These are phyloP conservation scores for Imbricaverruca yamaguchii DNA, from an alignment of 2,888 invertebrate genomes.

Conservation along the genomic window DNA sequence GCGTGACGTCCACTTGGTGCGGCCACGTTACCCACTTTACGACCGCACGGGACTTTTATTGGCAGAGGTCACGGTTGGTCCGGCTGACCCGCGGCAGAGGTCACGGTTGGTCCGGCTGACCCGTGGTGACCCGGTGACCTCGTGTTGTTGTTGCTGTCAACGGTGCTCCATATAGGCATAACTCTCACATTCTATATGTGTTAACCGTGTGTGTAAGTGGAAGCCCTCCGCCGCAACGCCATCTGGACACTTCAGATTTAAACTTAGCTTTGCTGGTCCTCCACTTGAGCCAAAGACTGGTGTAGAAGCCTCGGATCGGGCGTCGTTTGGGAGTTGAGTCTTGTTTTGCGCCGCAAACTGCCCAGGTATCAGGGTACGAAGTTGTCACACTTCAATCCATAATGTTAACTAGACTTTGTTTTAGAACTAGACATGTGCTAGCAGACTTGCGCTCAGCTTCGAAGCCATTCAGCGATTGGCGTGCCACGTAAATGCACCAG, in stretches of 20 bases:
- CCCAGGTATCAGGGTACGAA: neutral
- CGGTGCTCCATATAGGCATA: slow-evolving; percentile 3
- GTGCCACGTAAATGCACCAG: no score
- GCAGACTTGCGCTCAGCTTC: no score
- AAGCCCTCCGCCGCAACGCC: slow-evolving; percentile 5
- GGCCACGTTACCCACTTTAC: neutral
- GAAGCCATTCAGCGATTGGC: no score
- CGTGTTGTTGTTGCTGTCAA: neutral
- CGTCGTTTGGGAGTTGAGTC: neutral
- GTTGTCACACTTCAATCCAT: neutral
- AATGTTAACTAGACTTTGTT: neutral
- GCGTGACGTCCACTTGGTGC: neutral
- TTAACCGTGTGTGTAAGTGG: slow-evolving; percentile 2
- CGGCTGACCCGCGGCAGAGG: no score
- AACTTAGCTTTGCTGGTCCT: neutral
- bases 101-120: no score
- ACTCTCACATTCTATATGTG: slow-evolving; percentile 12
- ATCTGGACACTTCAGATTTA: neutral
- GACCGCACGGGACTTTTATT: no score
- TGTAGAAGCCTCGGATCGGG: no score
- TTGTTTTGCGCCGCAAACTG: neutral
- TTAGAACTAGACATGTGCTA: neutral
- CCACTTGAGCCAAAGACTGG: neutral
- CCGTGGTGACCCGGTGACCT: neutral
- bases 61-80: no score